Evolutionary conservation across 2,888 invertebrate genomes (phyloP).

Genomic region (Cantharis lateralis): DNA sequence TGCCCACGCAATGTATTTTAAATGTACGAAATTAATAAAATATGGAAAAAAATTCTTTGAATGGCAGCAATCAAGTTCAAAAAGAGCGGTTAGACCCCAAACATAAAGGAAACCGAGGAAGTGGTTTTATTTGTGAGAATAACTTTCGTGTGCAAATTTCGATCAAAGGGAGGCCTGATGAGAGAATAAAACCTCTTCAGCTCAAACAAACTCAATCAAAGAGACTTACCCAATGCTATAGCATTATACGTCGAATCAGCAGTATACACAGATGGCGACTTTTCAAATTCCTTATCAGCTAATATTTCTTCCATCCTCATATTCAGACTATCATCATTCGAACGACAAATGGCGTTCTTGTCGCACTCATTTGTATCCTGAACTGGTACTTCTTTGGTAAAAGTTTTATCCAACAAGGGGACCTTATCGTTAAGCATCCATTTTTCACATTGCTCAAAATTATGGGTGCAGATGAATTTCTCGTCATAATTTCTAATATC

Average conservation of each 20-base stretch:
- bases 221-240: neutral
- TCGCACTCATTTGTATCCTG: neutral
- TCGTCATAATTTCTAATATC: neutral
- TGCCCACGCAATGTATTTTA: neutral
- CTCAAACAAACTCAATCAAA: neutral
- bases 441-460: neutral
- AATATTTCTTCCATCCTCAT: neutral
- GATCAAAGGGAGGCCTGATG: neutral
- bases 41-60: no score
- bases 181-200: neutral
- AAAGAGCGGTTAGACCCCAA: neutral
- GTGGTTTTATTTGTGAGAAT: neutral
- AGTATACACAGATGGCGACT: neutral
- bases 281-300: neutral
- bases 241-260: no score
- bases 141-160: neutral
- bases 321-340: neutral
- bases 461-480: neutral
- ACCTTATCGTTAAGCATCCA: neutral
- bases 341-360: neutral
- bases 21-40: no score
- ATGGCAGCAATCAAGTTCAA: neutral
- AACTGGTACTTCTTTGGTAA: neutral
- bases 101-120: neutral
- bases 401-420: neutral